A percentile compares a stretch with the other conserved stretches of the same genome.
These are phyloP conservation scores for Muricea muricata DNA, from an alignment of 92 coral and sea anemone genomes.

Conservation along the genomic window DNA sequence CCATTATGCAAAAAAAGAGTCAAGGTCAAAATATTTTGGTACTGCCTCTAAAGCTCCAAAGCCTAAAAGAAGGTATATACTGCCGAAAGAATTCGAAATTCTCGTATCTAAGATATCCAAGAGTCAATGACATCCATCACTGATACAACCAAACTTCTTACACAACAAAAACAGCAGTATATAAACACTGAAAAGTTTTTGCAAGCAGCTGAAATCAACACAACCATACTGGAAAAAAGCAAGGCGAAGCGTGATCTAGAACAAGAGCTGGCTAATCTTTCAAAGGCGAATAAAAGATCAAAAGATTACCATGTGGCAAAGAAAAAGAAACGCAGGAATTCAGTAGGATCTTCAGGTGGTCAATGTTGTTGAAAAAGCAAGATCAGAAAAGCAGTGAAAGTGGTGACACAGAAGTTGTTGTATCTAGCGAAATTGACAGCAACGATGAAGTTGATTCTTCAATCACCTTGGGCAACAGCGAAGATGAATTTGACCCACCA, in stretches of 20 bases:
- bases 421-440: background rate
- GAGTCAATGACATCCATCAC: conserved; percentile 41
- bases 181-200: conserved; percentile 48
- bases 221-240: background rate
- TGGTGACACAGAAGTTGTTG: conserved; percentile 18
- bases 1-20: conserved; percentile 42
- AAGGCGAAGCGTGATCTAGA: background rate
- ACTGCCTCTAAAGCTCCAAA: background rate
- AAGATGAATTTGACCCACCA: too few species aligned
- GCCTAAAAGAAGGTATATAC: conserved; percentile 47
- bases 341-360: background rate
- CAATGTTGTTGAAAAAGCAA: background rate
- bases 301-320: background rate
- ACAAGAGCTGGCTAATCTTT: background rate
- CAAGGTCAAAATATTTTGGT: conserved; percentile 36
- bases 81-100: conserved; percentile 19
- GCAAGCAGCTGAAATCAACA: conserved; percentile 63
- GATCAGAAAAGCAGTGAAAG: background rate
- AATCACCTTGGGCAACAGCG: too few species aligned
- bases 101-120: conserved; percentile 33
- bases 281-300: background rate
- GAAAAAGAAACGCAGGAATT: conserved; percentile 4
- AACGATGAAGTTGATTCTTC: too few species aligned
- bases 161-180: conserved; percentile 59
- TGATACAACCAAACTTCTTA: conserved; percentile 48